These are phyloP conservation scores for Leptodactylus fallax DNA, from an alignment of 2,797 vertebrate species.

Conservation along the genomic window DNA sequence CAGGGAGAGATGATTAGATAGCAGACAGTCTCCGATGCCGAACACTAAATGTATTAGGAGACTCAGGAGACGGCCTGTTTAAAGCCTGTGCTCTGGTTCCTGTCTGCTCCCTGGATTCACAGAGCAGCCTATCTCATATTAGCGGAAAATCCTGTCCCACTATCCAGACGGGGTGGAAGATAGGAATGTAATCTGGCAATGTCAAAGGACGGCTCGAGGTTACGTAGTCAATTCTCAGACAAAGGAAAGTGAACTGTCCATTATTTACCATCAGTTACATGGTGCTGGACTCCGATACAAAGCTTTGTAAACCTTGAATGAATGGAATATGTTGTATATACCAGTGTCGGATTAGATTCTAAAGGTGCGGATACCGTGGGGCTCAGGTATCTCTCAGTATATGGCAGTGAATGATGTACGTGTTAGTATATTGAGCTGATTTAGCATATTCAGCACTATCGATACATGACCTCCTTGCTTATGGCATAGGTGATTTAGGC, in stretches of 20 bases:
- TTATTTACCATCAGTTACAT: neutral
- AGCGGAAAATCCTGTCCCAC: conserved; percentile 29
- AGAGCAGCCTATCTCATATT: conserved; percentile 21
- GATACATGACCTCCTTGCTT: neutral
- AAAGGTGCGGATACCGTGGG: neutral
- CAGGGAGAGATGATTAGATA: conserved; percentile 43
- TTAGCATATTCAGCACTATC: neutral
- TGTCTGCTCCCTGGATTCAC: conserved; percentile 22
- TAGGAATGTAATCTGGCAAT: neutral
- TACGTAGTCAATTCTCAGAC: neutral
- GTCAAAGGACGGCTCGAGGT: neutral
- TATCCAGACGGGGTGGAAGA: neutral
- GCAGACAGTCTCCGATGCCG: conserved; percentile 51
- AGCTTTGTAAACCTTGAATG: neutral
- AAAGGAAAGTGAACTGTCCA: neutral
- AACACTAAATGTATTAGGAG: conserved; percentile 55
- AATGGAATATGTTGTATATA: neutral
- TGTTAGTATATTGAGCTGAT: neutral
- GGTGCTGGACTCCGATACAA: neutral
- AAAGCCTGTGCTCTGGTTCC: conserved; percentile 43
- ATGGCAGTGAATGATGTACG: neutral
- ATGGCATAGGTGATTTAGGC: neutral
- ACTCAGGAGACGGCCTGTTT: conserved; percentile 6
- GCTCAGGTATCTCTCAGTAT: neutral
- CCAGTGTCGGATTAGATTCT: neutral